Evolutionary conservation across 37 sponge, comb jelly and placozoan genomes (phyloP).

Genomic region (Oscarella lobularis): DNA sequence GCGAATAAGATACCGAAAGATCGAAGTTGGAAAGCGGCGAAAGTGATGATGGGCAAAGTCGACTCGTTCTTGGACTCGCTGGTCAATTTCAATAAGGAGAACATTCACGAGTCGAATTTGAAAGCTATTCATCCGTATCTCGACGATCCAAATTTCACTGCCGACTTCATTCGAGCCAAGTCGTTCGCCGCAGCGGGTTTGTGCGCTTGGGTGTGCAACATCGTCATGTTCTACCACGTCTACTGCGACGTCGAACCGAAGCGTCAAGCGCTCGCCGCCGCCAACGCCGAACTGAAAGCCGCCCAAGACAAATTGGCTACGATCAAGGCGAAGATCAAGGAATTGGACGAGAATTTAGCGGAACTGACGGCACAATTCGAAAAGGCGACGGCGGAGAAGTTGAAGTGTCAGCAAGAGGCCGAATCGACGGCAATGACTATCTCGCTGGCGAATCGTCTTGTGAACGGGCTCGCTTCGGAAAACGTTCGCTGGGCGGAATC

Average conservation of each 20-base stretch:
- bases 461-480: constrained; percentile 92
- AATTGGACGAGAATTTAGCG: constrained; percentile 89
- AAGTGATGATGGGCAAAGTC: constrained; percentile 89
- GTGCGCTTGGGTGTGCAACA: constrained; percentile 96
- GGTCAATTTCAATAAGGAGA: constrained; percentile 90
- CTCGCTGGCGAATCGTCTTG: constrained; percentile 83
- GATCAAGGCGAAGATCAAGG: constrained; percentile 82
- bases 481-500: constrained; percentile 88
- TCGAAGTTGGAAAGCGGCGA: constrained; percentile 89
- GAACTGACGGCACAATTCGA: constrained; percentile 92
- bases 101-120: constrained; percentile 91
- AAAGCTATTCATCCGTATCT: constrained; percentile 93
- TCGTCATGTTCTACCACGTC: constrained; percentile 78
- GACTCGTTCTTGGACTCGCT: constrained; percentile 73
- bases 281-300: constrained; percentile 68
- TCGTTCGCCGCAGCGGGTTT: constrained; percentile 99
- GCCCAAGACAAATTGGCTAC: constrained; percentile 89
- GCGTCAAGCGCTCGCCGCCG: constrained; percentile 49
- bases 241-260: constrained; percentile 97
- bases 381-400: constrained; percentile 84
- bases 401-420: constrained; percentile 69
- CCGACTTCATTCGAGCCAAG: constrained; percentile 75
- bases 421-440: constrained; percentile 88
- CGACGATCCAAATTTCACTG: constrained; percentile 78
- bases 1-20: constrained; percentile 72